Evolutionary conservation across 2,888 invertebrate genomes (phyloP), one percentile per base, ranked within the genome.

Genomic region (Sminthurides aquaticus): DNA sequence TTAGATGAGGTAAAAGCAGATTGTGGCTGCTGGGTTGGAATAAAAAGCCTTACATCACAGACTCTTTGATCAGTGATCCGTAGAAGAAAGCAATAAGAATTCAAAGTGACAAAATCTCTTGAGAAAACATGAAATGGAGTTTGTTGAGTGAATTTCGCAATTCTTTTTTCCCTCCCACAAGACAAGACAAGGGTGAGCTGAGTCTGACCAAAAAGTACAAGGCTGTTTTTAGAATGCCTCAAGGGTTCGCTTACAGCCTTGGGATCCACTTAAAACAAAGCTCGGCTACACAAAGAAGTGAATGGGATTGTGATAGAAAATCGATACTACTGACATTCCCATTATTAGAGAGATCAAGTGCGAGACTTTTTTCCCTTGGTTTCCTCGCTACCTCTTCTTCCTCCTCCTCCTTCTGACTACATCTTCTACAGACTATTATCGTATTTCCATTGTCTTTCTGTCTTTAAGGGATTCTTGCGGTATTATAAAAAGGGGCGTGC

Each of bases 211-310:
- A 34, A 15, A 15, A 34, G 43, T 11, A 15, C 5, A 34, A 34
- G 15, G 15, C 43, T 34, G 43, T 34, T 34, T 11, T 34, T 5
- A 34, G 43, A 34, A 34, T 34, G 8, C 43, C 43, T 34, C 43
- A 34, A 34, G 43, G 43, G 43, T 15, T 34, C 43, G 15, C 43
- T 34, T 34, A 34, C 43, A 34, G 15, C 8, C 43, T n/a, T 34
- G 43, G 5, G 43, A 34, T 34, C 43, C 57, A 20, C 27, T 49
- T 24, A 61, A 27, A 60, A 65, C 18, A 60, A 59, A 59, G 55
- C 18, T 43, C 8, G 43, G 43, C 43, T 11, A 43, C 8, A 43
- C 11, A 43, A 43, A 18, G 18, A 43, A 11, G 43, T 18, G 43
- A 18, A 11, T 43, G 43, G 43, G 18, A 43, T 43, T 43, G 43